Base-by-base conservation (phyloP, 2,888 invertebrate genomes). In the Polyploca ridens region DNA sequence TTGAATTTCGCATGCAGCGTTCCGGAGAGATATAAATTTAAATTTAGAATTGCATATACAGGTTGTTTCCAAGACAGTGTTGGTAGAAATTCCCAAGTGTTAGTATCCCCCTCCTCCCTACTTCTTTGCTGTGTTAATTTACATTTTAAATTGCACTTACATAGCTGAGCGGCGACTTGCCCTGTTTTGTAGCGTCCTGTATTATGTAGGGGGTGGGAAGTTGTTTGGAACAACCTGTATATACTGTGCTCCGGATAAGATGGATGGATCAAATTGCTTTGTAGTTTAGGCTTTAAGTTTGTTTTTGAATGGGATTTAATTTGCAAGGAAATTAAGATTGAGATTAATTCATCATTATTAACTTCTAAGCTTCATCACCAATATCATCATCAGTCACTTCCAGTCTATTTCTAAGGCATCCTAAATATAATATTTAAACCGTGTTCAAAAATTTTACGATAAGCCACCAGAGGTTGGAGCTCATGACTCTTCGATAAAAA, bases 111-210 rank as follows among this genome's bases (percentile, higher is more conserved):
- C 79, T 80, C 84, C 88, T 87, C 87, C 88, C 87, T 79, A 87
- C 88, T 94, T 94, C 94, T 94, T 94, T 94, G 90, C 90, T 84
- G 86, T 90, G 94, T 94, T 94, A 94, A 94, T 94, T 94, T 94
- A 94, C 94, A 94, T 94, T 94, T 94, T 94, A 94, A 94, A 94
- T 94, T 94, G 94, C 94, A 93, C 93, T 94, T 93, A 92, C 91
- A 93, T 93, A 89, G 92, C 89, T 85, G 84, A 87, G 85, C 86
- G 91, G 92, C 90, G 90, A 90, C 85, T 90, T 87, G 86, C 81
- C 82, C 86, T 88, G 92, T 90, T 91, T 89, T 89, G 88, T 85
- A 88, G 81, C 87, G 85, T 78, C 89, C 85, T 87, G 82, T 84
- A 80, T 76, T 74, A 75, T 76, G 73, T 72, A 73, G 67, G 68